Base-by-base conservation (phyloP, 2,888 invertebrate genomes). In the Pseudococcus viburni region DNA sequence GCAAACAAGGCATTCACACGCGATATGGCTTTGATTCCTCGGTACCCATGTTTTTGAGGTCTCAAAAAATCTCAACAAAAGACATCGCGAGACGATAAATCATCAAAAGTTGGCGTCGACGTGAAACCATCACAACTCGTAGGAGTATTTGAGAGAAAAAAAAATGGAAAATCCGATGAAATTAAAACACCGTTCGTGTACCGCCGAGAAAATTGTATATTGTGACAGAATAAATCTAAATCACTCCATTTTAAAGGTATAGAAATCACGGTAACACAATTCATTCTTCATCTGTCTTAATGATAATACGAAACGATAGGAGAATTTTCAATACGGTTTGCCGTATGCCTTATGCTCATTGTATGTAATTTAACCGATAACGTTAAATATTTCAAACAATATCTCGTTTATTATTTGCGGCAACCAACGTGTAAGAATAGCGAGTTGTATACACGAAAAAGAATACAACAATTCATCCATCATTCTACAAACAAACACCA, bases 311-410 rank as follows among this genome's bases (percentile, higher is more conserved):
- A 77, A 77, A 77, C 55, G 55, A 77, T 77, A 12, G 17, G 15
- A 42, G 42, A 77, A 42, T 77, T 77, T 77, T 77, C 77, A 39
- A 77, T 68, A 68, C 12, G 68, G 26, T 68, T 19, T 68, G 55
- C n/a, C 55, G n/a, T 17, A n/a, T n/a, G 55, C 55, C 39, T 77
- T 7, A 39, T 77, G 33, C 77, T 33, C 42, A 77, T 77, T 77
- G 77, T 77, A 26, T 77, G 42, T 42, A 77, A 26, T 68, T 68
- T 68, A 68, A 26, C 39, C 77, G 77, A 77, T 77, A 77, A 77
- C 42, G 77, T 77, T 77, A 42, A 77, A 77, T 77, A 77, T 77
- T 77, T 77, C 77, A 77, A 39, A 77, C 77, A 77, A 77, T 77
- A 77, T 33, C 77, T 77, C 77, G 77, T 77, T 77, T 77, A 77